These are phyloP conservation scores for Oncorhynchus masou DNA, from an alignment of 2,113 vertebrate genomes.

Conservation along the genomic window DNA sequence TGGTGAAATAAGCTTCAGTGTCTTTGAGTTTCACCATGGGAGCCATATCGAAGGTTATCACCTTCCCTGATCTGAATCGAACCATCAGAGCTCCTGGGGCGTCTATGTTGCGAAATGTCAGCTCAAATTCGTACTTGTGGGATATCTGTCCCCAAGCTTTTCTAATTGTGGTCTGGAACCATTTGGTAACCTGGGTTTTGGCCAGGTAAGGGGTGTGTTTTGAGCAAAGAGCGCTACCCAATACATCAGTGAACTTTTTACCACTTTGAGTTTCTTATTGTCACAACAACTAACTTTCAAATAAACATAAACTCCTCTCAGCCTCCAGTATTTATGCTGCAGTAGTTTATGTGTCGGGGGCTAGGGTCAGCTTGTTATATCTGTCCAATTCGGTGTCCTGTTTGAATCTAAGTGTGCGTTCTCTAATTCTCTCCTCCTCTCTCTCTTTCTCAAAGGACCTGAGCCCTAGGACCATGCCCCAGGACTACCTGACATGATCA, in stretches of 20 bases:
- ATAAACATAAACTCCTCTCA: too few relatives aligned
- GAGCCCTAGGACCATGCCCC: too few relatives aligned
- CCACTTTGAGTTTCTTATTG: conserved; percentile 13
- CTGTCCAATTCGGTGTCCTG: too few relatives aligned
- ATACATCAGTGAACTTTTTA: conserved; percentile 23
- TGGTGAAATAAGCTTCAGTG: conserved; percentile 78
- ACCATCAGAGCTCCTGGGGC: conserved; percentile 79
- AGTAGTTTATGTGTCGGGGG: too few relatives aligned
- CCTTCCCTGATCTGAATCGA: conserved; percentile 83
- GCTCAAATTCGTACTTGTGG: conserved; percentile 88
- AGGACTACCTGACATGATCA: too few relatives aligned
- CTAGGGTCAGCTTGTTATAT: too few relatives aligned
- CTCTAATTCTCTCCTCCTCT: too few relatives aligned
- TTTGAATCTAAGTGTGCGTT: too few relatives aligned
- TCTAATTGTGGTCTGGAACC: conserved; percentile 83
- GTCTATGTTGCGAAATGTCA: conserved; percentile 77
- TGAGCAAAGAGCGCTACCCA: conserved; percentile 72
- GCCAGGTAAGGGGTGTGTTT: conserved; percentile 77
- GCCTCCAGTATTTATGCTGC: too few relatives aligned
- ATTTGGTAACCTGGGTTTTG: conserved; percentile 79
- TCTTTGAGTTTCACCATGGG: conserved; percentile 82
- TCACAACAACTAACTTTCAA: too few relatives aligned
- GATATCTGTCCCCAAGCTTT: conserved; percentile 86
- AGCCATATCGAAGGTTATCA: conserved; percentile 78
- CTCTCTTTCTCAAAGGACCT: too few relatives aligned